Percentiles rank a stretch among this genome's conserved stretches.
phyloP scores from a whole-genome alignment of 30 jellyfish, hydroid and myxozoan genomes.

The Cassiopea andromeda region DNA sequence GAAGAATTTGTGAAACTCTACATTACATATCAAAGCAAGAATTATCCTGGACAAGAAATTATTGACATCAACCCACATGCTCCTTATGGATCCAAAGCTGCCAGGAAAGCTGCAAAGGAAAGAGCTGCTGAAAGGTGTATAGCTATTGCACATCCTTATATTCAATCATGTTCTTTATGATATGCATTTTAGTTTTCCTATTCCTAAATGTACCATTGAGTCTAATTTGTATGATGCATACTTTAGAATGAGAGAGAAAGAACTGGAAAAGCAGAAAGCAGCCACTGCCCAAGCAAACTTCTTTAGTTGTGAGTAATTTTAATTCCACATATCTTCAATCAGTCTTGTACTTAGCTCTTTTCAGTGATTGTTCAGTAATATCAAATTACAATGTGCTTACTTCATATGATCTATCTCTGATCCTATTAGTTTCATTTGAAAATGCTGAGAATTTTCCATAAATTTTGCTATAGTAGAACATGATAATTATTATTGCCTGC shows the following conservation, averaged over 20 bases:
- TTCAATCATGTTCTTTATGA: too few relatives aligned
- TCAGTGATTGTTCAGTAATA: too few relatives aligned
- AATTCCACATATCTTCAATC: not conserved
- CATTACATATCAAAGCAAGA: constrained; percentile 29
- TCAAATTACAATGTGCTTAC: too few relatives aligned
- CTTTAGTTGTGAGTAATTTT: constrained; percentile 69
- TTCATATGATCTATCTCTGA: too few relatives aligned
- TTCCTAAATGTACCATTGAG: too few relatives aligned
- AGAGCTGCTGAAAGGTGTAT: constrained; percentile 90
- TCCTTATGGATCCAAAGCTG: constrained; percentile 86
- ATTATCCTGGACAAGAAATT: constrained; percentile 30
- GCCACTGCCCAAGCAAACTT: constrained; percentile 88
- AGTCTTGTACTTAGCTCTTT: too few relatives aligned
- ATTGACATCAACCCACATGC: constrained; percentile 87
- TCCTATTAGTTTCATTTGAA: too few relatives aligned
- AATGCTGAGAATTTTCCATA: too few relatives aligned
- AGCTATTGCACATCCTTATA: not conserved
- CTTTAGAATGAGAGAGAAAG: constrained; percentile 84
- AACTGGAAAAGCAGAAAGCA: constrained; percentile 83
- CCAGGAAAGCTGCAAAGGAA: constrained; percentile 79
- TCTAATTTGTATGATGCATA: not conserved
- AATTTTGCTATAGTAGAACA: too few relatives aligned
- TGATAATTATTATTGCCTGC: too few relatives aligned
- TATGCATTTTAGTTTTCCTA: too few relatives aligned
- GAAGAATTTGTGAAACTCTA: constrained; percentile 59